Evolutionary conservation across 2,888 invertebrate genomes (phyloP), one percentile per base, ranked within the genome.

Genomic region (Melinaea marsaeus): DNA sequence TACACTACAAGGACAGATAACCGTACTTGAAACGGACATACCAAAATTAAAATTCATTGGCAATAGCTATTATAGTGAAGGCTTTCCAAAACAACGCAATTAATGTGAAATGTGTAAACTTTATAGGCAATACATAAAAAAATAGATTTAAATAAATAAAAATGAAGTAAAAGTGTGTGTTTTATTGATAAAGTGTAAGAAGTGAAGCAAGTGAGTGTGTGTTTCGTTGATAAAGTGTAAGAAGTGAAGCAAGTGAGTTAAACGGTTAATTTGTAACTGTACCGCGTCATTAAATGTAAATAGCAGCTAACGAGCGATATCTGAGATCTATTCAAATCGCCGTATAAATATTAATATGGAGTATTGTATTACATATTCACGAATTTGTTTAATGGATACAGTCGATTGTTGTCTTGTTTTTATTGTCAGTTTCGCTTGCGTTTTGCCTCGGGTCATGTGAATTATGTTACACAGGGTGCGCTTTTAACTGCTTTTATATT

Each of bases 341-440:
- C 71, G 77, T 83, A 89, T 89, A 83, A 86, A 90, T 89, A 89
- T 89, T 88, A 87, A 88, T 88, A 88, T 78, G 72, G 73, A 70
- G 71, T 79, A 79, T 78, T 79, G 79, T 81, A 82, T 85, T 83
- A 84, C 79, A 79, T 84, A 87, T 85, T 85, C 86, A 85, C 85
- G 79, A 86, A 87, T 87, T 85, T 86, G 85, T 85, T 85, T 85
- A 85, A 85, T 85, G 83, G 79, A 79, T 82, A 80, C 79, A 76
- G 75, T 73, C 78, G 78, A 83, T 81, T 82, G 83, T 84, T 83
- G 82, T 80, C 78, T 79, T 79, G 78, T 84, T 85, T 85, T 85
- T 86, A 80, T 84, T 85, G 81, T 81, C 74, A 70, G 79, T 55
- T 62, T 70, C 67, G 51, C 75, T 71, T 73, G 78, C 75, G 79